A percentile compares a stretch with the other conserved stretches of the same genome.
These are phyloP conservation scores for Drosophila truncata DNA, from an alignment of 1,140 invertebrate species.

Conservation along the genomic window DNA sequence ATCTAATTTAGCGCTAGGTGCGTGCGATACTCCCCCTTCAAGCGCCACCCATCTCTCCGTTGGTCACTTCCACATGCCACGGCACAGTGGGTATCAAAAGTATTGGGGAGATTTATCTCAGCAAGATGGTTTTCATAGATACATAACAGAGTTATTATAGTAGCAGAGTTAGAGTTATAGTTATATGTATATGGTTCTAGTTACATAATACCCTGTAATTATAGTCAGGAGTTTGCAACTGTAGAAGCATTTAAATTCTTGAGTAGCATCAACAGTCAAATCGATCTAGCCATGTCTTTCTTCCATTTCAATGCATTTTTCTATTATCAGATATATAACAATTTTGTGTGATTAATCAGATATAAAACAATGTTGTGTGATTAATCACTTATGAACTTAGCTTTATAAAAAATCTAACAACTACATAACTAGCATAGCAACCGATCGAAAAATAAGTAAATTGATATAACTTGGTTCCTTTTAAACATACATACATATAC, in stretches of 20 bases:
- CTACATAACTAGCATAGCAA: background rate
- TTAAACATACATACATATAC: background rate
- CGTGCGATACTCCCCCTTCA: slow-evolving; percentile 31
- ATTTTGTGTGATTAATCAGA: background rate
- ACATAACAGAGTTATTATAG: too few species aligned
- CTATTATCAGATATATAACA: too few species aligned
- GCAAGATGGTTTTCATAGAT: background rate
- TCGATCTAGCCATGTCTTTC: background rate
- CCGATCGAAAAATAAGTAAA: background rate
- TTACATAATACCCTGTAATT: background rate
- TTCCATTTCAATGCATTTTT: too few species aligned
- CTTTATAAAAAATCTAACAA: background rate
- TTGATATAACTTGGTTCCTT: background rate
- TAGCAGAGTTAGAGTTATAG: too few species aligned
- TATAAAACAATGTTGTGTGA: too few species aligned
- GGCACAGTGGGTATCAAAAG: slow-evolving; percentile 10
- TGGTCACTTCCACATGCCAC: slow-evolving; percentile 20
- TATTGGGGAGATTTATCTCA: background rate
- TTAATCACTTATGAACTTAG: too few species aligned
- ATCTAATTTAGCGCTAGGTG: slow-evolving; percentile 77
- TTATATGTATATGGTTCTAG: background rate
- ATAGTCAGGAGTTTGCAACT: background rate
- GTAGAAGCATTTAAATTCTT: background rate
- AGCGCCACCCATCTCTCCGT: slow-evolving; percentile 1
- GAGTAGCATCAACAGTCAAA: background rate